These are phyloP conservation scores for Gymnocypris eckloni DNA, from an alignment of 2,797 vertebrate species.

Conservation along the genomic window DNA sequence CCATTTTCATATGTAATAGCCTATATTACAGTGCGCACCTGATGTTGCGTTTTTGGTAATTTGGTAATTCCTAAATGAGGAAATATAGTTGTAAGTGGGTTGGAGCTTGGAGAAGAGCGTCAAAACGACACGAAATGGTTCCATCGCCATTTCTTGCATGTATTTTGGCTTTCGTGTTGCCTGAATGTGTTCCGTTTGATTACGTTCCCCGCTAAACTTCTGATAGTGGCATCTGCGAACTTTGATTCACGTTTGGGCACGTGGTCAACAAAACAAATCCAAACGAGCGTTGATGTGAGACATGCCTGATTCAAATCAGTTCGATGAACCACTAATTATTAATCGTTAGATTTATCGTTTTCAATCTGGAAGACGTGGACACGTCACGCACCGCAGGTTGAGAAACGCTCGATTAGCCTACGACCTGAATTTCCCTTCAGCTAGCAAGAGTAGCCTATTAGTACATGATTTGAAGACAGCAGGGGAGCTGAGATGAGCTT, in stretches of 20 bases:
- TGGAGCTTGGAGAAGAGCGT: conserved; percentile 5
- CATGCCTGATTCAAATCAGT: not conserved
- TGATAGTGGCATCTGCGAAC: conserved; percentile 44
- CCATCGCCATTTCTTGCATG: not conserved
- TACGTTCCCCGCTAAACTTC: conserved; percentile 43
- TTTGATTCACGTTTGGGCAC: conserved; percentile 22
- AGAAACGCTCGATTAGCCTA: not conserved
- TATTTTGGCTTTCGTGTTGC: conserved; percentile 18
- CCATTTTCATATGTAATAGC: conserved; percentile 7
- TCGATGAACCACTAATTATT: too few species aligned
- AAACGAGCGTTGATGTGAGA: conserved; percentile 32
- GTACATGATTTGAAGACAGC: not conserved
- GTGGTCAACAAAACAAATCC: conserved; percentile 36
- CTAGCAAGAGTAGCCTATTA: not conserved
- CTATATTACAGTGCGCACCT: not conserved
- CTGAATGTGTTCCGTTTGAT: conserved; percentile 12
- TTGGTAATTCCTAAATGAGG: not conserved
- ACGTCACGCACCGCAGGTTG: not conserved
- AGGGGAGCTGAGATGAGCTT: not conserved
- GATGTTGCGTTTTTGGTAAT: not conserved
- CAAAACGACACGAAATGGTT: conserved; percentile 17
- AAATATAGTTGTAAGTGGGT: not conserved
- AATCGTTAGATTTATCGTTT: not conserved
- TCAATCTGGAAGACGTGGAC: not conserved
- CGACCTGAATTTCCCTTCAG: not conserved